These are phyloP conservation scores for Channa argus DNA, from an alignment of 2,113 vertebrate genomes.

Conservation along the genomic window DNA sequence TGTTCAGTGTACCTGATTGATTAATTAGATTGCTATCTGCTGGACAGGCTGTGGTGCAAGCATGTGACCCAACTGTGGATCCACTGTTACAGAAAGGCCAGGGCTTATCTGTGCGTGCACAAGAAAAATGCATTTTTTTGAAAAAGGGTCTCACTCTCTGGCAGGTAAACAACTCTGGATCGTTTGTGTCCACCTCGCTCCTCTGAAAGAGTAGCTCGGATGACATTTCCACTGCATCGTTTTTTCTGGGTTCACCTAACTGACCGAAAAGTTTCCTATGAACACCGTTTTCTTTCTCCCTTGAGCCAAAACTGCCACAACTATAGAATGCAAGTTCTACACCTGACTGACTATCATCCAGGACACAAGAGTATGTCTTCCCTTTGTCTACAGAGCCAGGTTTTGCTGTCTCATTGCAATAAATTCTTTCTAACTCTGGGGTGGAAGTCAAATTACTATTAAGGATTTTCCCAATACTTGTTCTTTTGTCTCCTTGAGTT, in stretches of 20 bases:
- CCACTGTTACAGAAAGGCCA: conserved; percentile 64
- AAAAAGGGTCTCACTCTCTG: conserved; percentile 64
- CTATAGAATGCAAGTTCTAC: not conserved
- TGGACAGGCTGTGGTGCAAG: not conserved
- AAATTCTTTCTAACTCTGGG: not conserved
- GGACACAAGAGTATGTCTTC: not conserved
- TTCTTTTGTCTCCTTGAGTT: conserved; percentile 16
- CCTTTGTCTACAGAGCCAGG: not conserved
- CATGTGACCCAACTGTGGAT: not conserved
- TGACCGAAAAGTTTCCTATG: not conserved
- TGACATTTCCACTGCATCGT: not conserved
- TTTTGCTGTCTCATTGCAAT: not conserved
- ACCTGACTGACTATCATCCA: not conserved
- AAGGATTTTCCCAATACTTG: conserved; percentile 12
- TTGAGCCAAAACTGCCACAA: not conserved
- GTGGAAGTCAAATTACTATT: not conserved
- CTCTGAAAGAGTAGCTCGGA: not conserved
- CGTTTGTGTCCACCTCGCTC: not conserved
- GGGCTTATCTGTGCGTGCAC: conserved; percentile 68
- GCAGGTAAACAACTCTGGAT: conserved; percentile 62
- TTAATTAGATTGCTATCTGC: not conserved
- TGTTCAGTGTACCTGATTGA: not conserved
- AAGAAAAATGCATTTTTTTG: conserved; percentile 19
- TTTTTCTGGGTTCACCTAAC: not conserved
- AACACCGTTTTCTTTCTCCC: not conserved